Base-by-base conservation (phyloP, 2,888 invertebrate species). In the Falcaria lacertinaria region DNA sequence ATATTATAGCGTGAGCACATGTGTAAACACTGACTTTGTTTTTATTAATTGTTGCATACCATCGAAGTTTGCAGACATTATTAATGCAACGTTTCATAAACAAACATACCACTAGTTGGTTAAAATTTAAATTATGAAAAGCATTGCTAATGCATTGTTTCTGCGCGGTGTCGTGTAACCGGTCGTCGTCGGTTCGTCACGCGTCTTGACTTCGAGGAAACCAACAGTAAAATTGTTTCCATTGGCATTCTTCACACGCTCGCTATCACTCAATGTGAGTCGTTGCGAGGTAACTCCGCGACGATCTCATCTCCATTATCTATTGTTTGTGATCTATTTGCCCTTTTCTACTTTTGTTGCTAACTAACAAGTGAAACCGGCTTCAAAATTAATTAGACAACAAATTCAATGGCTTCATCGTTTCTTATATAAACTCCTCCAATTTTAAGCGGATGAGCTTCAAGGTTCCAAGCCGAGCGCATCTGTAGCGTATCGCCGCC, bases 161-260 rank as follows among this genome's bases (percentile, higher is more conserved):
- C 71, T 78, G 71, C 68, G 74, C 76, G 75, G 75, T 74, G 71
- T 82, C 80, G 75, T 75, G 77, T 79, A 76, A 81, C 81, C 80
- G 77, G 79, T 79, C 73, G 79, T 79, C 73, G 69, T 68, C 56
- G 58, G 70, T 71, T 75, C 74, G 82, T 80, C 81, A 81, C 80
- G 85, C 83, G 75, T 74, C 70, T 69, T 65, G 70, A 58, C 66
- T 85, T 82, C 83, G 73, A 73, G 78, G 81, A 84, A 87, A 82
- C 76, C 74, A 84, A 81, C 85, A 80, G 83, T 72, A 71, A 64
- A 65, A 60, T 80, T 82, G 81, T 80, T 81, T 74, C 76, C 74
- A 80, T 80, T 73, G 69, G 71, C 77, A 85, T 85, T 83, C 82
- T 76, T 78, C 69, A 74, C 83, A 78, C 78, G 80, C 69, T 65